Conservation (phyloP, 2,888 invertebrate genomes). For the Mythimna lalbum region DNA sequence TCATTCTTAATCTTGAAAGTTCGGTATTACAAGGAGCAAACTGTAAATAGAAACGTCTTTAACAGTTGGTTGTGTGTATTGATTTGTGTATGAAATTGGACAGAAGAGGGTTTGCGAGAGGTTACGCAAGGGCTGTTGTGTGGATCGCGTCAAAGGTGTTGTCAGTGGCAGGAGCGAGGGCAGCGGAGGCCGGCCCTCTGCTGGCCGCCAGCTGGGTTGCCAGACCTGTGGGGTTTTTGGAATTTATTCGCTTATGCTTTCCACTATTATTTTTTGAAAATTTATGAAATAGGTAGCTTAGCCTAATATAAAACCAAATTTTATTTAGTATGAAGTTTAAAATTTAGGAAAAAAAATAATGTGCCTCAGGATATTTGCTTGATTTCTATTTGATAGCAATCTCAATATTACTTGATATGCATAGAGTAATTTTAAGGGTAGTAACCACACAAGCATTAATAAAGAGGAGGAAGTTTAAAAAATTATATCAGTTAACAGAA, state of each 20-base stretch:
- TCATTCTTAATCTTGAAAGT: conserved; percentile 1
- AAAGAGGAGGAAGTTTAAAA: too few relatives aligned
- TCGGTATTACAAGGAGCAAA: conserved; percentile 39
- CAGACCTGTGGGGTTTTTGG: conserved; percentile 7
- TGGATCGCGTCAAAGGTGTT: conserved; percentile 82
- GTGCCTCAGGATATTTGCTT: background rate
- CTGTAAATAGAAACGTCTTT: conserved; percentile 75
- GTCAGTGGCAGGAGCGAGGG: conserved; percentile 85
- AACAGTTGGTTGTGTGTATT: conserved; percentile 69
- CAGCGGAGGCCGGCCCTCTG: conserved; percentile 77
- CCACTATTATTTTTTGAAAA: background rate
- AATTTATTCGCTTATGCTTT: background rate
- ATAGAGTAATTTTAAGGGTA: background rate
- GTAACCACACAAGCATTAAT: background rate
- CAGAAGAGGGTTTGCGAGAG: conserved; percentile 80
- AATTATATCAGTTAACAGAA: background rate
- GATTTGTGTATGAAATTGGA: conserved; percentile 80
- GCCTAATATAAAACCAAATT: background rate
- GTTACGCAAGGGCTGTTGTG: conserved; percentile 82
- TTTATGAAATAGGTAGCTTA: too few relatives aligned
- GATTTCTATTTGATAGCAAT: background rate
- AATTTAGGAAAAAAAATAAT: background rate
- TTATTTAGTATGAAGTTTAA: too few relatives aligned
- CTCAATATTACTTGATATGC: too few relatives aligned
- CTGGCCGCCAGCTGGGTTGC: conserved; percentile 69